Conservation (phyloP, 2,113 vertebrate genomes). For the Micromys minutus region DNA sequence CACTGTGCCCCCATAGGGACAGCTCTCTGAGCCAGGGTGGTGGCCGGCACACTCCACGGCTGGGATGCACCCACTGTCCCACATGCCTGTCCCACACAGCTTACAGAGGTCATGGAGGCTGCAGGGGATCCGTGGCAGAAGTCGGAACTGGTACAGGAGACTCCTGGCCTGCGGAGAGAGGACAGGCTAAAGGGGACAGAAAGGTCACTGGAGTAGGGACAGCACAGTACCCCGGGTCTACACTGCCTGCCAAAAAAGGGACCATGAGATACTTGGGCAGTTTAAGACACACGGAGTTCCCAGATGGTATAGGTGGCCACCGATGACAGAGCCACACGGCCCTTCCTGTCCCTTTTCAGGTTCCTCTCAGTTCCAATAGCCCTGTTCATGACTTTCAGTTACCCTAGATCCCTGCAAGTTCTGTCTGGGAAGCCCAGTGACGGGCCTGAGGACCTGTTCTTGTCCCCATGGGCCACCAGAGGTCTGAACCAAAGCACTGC, state of each 20-base stretch:
- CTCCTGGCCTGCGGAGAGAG: constrained; percentile 91
- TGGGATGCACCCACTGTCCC: constrained; percentile 98
- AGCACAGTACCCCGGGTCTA: not conserved
- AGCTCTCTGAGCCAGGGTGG: constrained; percentile 92
- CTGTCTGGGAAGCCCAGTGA: not conserved
- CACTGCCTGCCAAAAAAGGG: not conserved
- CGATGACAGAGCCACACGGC: not conserved
- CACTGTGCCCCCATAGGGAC: constrained; percentile 93
- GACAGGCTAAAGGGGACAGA: not conserved
- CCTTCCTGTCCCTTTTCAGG: not conserved
- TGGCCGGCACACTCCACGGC: constrained; percentile 96
- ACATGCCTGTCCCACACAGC: constrained; percentile 96
- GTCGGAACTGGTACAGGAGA: constrained; percentile 97
- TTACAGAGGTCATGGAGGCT: constrained; percentile 96
- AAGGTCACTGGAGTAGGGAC: not conserved
- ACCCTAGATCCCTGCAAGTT: not conserved
- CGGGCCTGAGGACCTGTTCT: not conserved
- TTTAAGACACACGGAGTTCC: not conserved
- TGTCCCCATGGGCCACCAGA: not conserved
- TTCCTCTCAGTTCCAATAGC: fast-evolving
- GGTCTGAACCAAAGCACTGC: not conserved
- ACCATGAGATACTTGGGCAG: not conserved
- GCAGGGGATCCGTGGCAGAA: constrained; percentile 95
- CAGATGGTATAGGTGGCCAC: fast-evolving
- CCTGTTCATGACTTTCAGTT: fast-evolving